phyloP scores from a whole-genome alignment of 2,797 vertebrate species.

The Centropyge bicolor region DNA sequence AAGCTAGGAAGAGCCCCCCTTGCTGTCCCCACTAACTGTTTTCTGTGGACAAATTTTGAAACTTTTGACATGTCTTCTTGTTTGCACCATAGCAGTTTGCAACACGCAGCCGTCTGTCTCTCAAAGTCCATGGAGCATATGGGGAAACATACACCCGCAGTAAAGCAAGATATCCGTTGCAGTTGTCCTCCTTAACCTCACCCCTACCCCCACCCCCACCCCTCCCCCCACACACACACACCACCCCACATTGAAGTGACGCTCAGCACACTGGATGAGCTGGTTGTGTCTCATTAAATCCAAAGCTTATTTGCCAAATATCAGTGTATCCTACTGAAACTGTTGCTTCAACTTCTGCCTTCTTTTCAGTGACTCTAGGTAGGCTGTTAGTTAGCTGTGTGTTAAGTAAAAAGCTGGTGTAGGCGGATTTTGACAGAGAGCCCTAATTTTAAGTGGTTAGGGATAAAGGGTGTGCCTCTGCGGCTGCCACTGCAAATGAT shows the following conservation, averaged over 20 bases:
- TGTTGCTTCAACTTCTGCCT: conserved; percentile 24
- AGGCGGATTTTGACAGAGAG: conserved; percentile 54
- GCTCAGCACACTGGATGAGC: not conserved
- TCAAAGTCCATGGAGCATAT: conserved; percentile 51
- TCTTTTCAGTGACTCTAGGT: conserved; percentile 9
- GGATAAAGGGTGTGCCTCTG: conserved; percentile 57
- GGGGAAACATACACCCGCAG: conserved; percentile 8
- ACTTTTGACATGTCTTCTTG: conserved; percentile 33
- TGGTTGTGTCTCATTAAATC: not conserved
- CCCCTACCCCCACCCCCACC: too few relatives aligned
- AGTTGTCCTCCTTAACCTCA: not conserved
- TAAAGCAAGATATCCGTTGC: conserved; percentile 12
- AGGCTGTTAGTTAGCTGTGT: conserved; percentile 16
- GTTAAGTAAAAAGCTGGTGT: conserved; percentile 48
- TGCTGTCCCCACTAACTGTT: conserved; percentile 11
- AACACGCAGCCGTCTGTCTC: conserved; percentile 30
- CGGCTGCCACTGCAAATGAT: conserved; percentile 35
- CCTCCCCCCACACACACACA: not conserved
- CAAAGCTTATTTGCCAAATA: conserved; percentile 2
- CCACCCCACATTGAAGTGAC: not conserved
- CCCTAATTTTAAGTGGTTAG: conserved; percentile 42
- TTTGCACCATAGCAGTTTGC: conserved; percentile 51
- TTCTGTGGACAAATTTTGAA: conserved; percentile 38
- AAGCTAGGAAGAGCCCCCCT: conserved; percentile 26
- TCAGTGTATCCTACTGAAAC: not conserved